Evolutionary conservation across 2,888 invertebrate genomes (phyloP).

Genomic region (Pharmacophagus antenor): DNA sequence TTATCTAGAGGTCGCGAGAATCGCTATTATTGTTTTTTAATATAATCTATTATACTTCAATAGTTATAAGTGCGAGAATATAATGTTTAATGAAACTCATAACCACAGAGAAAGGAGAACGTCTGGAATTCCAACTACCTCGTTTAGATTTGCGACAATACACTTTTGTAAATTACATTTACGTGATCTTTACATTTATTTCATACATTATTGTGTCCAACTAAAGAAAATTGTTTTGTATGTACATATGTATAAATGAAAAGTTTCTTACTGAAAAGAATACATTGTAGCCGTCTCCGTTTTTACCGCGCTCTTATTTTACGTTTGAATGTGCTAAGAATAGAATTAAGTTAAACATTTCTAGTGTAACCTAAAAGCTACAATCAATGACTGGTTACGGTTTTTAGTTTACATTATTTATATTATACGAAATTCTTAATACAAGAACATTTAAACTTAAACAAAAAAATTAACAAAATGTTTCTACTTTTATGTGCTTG

Average conservation of each 20-base stretch:
- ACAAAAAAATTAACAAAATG: too few species aligned
- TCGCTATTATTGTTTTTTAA: not conserved
- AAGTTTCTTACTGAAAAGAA: not conserved
- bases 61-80: not conserved
- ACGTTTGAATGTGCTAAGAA: conserved; percentile 19
- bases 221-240: not conserved
- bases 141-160: not conserved
- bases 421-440: too few species aligned
- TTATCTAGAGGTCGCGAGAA: not conserved
- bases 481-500: too few species aligned
- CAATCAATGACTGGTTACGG: conserved; percentile 11
- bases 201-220: not conserved
- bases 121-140: not conserved
- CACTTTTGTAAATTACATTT: not conserved
- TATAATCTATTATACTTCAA: not conserved
- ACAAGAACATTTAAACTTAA: too few species aligned
- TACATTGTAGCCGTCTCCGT: not conserved
- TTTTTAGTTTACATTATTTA: not conserved
- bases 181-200: not conserved
- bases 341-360: conserved; percentile 24
- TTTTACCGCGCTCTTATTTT: conserved; percentile 14
- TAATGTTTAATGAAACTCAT: not conserved
- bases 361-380: conserved; percentile 28
- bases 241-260: not conserved
- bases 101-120: not conserved